Base-by-base conservation (phyloP, 2,113 vertebrate species). In the Ailurus styani region DNA sequence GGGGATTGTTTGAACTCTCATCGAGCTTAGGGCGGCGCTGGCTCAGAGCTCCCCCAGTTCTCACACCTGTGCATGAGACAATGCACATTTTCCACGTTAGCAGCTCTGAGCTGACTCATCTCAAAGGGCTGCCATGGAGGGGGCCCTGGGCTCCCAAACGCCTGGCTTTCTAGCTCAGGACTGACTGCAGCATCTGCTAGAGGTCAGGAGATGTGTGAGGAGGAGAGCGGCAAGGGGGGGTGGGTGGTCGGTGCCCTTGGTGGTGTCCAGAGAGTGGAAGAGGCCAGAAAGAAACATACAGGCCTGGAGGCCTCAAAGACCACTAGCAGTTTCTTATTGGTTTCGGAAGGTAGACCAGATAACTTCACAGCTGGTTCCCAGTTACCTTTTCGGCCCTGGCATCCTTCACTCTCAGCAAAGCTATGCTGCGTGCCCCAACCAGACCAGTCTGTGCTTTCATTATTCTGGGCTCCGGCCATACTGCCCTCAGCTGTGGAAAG, bases 1-100 rank as follows among this genome's bases (percentile, higher is more conserved):
- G 77, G 95, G 95, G 96, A 95, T 95, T 96, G 93, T 96, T 90
- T 91, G 96, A 96, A 96, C 87, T 79, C 87, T 94, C 79, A 27
- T 55, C 2, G 45, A 95, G 90, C 55, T 93, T 34, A 17, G 85
- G 92, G 79, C 5, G 17, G 45, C 6, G 40, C 70, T 91, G 97
- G 87, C 96, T 87, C 93, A 91, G 78, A 90, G 86, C 52, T 31
- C 62, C 50, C 88, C 83, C 60, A 14, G 9, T 52, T 93, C 96
- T 97, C 95, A 95, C 95, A 97, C 96, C 97, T 93, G 96, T 60
- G 66, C 55, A 21, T 91, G 72, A 97, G 92, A 87, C 79, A 60
- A 57, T 70, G 84, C n/a, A 21, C 14, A 9, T 87, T 94, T 88
- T 94, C 93, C 87, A 81, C 5, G 4, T 81, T 40, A n/a, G 75